phyloP scores from a whole-genome alignment of 2,113 vertebrate genomes.

The Lonchura striata region DNA sequence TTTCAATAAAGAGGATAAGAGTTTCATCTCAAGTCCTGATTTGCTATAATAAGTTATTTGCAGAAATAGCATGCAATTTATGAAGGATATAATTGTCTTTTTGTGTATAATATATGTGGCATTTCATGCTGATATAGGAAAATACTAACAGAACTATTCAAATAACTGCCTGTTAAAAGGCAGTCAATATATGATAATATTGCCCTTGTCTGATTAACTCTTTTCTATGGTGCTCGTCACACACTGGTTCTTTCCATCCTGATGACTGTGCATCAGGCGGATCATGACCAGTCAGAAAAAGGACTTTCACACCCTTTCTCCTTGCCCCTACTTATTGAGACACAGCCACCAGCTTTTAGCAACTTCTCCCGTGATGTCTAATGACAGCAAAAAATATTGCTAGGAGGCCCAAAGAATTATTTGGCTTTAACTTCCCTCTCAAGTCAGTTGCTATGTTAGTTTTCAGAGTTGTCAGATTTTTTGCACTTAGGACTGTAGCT shows the following conservation, averaged over 20 bases:
- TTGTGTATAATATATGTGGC: neutral
- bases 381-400: constrained; percentile 47
- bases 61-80: neutral
- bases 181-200: accelerated
- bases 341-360: neutral
- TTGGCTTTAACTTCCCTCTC: neutral
- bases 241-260: neutral
- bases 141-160: neutral
- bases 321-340: constrained; percentile 36
- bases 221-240: neutral
- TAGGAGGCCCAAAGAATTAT: constrained; percentile 36
- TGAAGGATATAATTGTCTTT: neutral
- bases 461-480: neutral
- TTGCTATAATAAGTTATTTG: neutral
- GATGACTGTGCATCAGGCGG: neutral
- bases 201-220: neutral
- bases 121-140: neutral
- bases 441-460: neutral
- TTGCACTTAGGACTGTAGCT: neutral
- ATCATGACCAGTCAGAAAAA: constrained; percentile 7
- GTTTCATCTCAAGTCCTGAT: neutral
- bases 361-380: constrained; percentile 22
- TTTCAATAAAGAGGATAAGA: neutral
- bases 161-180: neutral
- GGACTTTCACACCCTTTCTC: constrained; percentile 20